Base-by-base conservation (phyloP, 2,888 invertebrate genomes). In the Drosophila paucipuncta region DNA sequence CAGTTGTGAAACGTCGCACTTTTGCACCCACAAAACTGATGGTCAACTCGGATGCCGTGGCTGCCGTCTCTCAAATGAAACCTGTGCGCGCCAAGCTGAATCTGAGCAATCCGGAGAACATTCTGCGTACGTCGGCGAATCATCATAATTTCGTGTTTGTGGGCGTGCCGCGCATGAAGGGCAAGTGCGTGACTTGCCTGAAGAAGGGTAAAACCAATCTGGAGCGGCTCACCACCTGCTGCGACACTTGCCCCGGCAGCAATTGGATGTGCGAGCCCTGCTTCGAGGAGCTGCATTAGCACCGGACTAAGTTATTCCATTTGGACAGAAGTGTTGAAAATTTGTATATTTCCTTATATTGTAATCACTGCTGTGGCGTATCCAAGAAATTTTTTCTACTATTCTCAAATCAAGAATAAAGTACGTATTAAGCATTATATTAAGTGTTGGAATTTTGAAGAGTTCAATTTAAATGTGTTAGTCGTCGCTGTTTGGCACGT, bases 231-330 rank as follows among this genome's bases (percentile, higher is more conserved):
- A 79, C 79, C 10, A 93, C 93, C 4, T 92, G 91, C 73, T 94
- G 94, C 61, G 91, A 93, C 16, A 76, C 80, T 35, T 94, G 93
- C 71, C 93, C 93, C 0, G 91, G 91, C 54, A 91, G 92, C 18
- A 91, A 91, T 70, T 93, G 93, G 93, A 92, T 93, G 80, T 93
- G 93, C 71, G 89, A 87, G 39, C 1, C 66, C 1, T 93, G 93
- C 73, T 93, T 93, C 61, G 71, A 73, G 0, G 77, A 79, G 25
- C 62, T 86, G 4, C 85, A 85, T 28, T 72, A 74, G 25, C 13
- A 7, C 16, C 28, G n/a, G 6, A 2, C 7, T 0, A 6, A 39
- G 18, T 2, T 35, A 7, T 1, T 25, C 13, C n/a, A 33, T 22
- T 10, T 54, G 33, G 25, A 28, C 18, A 2, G 18, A 57, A 16